Evolutionary conservation across 2,113 vertebrate species (phyloP).

Genomic region (Phrynosoma platyrhinos): DNA sequence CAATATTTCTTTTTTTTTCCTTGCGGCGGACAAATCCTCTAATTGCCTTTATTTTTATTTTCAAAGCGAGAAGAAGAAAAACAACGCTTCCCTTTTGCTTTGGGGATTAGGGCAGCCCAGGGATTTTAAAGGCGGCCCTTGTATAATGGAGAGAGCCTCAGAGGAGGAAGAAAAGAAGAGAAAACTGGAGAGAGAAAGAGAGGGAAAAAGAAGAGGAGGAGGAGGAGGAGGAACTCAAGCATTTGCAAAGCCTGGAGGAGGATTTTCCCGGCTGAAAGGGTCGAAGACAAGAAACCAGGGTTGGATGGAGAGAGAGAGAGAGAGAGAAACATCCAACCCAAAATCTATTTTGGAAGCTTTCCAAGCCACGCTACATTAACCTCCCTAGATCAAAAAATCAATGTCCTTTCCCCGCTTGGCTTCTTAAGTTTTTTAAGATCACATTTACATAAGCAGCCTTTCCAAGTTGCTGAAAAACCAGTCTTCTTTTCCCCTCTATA

Average conservation of each 20-base stretch:
- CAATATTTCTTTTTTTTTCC: constrained; percentile 63
- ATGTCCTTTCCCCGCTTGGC: constrained; percentile 54
- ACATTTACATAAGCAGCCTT: constrained; percentile 83
- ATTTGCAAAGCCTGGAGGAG: constrained; percentile 73
- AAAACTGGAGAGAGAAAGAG: constrained; percentile 50
- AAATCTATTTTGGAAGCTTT: constrained; percentile 82
- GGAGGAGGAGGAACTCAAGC: constrained; percentile 74
- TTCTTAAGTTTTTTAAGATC: constrained; percentile 60
- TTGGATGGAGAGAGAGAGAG: too few relatives aligned
- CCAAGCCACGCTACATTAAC: constrained; percentile 82
- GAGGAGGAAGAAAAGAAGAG: constrained; percentile 68
- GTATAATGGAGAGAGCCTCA: constrained; percentile 77
- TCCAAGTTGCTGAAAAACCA: constrained; percentile 31
- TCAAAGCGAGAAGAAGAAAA: constrained; percentile 79
- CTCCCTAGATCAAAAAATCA: constrained; percentile 74
- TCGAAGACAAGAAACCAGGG: constrained; percentile 66
- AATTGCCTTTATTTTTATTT: constrained; percentile 72
- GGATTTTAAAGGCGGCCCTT: constrained; percentile 81
- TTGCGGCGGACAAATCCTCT: constrained; percentile 71
- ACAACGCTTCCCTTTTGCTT: constrained; percentile 71
- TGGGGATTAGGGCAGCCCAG: constrained; percentile 80
- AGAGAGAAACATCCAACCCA: constrained; percentile 65
- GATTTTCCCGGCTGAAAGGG: constrained; percentile 82
- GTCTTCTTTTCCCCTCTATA: background rate
- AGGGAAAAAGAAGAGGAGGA: constrained; percentile 70